Evolutionary conservation across 2,113 vertebrate species (phyloP), one percentile per base, ranked within the genome.

Genomic region (Sylvilagus bachmani): DNA sequence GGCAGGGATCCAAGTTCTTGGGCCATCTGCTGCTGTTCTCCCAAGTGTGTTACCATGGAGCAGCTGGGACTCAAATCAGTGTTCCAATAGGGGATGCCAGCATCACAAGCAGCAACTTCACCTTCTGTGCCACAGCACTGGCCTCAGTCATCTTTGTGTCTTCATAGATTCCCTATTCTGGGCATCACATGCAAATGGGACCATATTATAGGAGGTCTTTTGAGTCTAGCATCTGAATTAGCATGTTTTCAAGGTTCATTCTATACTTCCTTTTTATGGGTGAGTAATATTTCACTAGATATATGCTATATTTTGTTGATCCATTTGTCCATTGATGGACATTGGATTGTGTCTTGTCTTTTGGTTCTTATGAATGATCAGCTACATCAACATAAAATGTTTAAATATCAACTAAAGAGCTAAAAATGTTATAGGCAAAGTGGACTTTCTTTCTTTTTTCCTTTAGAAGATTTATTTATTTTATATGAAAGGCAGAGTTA

Each of bases 381-480:
- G 31, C 36, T 19, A 38, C n/a, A 7, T 89, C 86, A 90, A 38
- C 78, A 86, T 86, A 94, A 88, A 93, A 88, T 70, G 33, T 86
- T 78, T 95, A 95, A 22, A 13, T 9, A 64, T 86, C 62, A 86
- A n/a, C 81, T 89, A 86, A 86, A 78, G 33, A 71, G 27, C 51
- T 92, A 77, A 51, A 95, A 33, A 21, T 69, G 51, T 6, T 91
- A 73, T 9, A 74, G 29, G 86, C 44, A 91, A 73, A 49, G 62
- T 77, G 38, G 66, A 16, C 31, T 79, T 83, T 93, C 58, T 64
- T 44, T 44, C 44, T 44, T 44, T 44, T 44, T 44, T 44, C 44
- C 44, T 44, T 44, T 44, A 7, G 8, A 44, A 44, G 44, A 44
- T 44, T 44, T 44, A 44, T 44, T 7, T 44, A 44, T 44, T 44